These are phyloP conservation scores for Chrysolina americana DNA, from an alignment of 2,888 invertebrate species.

Conservation along the genomic window DNA sequence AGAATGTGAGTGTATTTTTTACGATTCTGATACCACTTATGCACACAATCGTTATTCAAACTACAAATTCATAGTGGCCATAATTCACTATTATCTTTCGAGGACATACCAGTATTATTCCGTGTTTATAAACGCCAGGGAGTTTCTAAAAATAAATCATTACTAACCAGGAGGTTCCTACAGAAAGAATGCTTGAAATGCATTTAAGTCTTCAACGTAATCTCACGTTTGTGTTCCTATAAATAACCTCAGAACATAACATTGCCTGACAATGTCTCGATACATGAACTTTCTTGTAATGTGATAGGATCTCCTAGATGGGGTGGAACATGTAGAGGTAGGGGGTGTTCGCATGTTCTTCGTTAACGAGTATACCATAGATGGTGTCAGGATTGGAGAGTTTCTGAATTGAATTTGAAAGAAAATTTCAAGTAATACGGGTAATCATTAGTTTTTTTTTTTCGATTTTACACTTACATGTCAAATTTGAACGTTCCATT, in stretches of 20 bases:
- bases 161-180: not conserved
- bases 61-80: not conserved
- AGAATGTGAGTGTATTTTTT: not conserved
- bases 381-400: too few relatives aligned
- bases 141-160: not conserved
- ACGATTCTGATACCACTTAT: not conserved
- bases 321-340: not conserved
- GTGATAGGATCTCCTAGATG: not conserved
- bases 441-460: too few relatives aligned
- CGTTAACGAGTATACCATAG: too few relatives aligned
- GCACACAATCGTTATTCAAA: not conserved
- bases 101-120: not conserved
- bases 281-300: not conserved
- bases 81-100: not conserved
- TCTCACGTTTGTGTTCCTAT: slow-evolving; percentile 22
- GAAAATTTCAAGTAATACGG: too few relatives aligned
- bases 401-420: too few relatives aligned
- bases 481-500: too few relatives aligned
- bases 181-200: slow-evolving; percentile 5
- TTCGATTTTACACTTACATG: too few relatives aligned
- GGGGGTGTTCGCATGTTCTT: not conserved
- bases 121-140: not conserved
- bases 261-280: slow-evolving; percentile 6
- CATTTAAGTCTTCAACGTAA: slow-evolving; percentile 8
- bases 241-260: slow-evolving; percentile 7